Percentiles rank a stretch among this genome's conserved stretches.
Conservation (phyloP, 1,140 invertebrate species). For the Papilio aristodemus region DNA sequence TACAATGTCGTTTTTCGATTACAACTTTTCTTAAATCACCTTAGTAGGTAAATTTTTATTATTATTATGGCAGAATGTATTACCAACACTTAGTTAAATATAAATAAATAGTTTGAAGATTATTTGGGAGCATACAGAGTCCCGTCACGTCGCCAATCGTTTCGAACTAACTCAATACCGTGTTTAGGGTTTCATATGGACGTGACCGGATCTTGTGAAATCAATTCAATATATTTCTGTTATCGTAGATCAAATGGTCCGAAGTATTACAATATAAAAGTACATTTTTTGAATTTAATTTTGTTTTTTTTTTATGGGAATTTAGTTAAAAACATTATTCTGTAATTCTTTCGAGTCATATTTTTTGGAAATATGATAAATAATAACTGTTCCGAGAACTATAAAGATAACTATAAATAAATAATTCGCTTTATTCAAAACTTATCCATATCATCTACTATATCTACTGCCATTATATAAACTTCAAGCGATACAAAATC, state of each 20-base stretch:
- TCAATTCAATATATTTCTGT: conserved; percentile 12
- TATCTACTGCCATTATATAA: neutral
- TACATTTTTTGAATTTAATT: neutral
- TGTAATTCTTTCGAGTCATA: no score
- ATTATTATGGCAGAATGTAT: neutral
- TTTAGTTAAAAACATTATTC: no score
- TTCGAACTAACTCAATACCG: neutral
- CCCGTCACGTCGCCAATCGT: neutral
- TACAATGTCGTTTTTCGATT: no score
- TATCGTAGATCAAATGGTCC: neutral
- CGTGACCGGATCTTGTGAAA: conserved; percentile 13
- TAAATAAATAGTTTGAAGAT: conserved; percentile 1
- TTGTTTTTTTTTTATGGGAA: no score
- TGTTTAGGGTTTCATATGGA: conserved; percentile 1
- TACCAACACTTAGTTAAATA: neutral
- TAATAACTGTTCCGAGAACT: neutral
- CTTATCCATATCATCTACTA: no score
- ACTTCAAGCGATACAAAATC: neutral
- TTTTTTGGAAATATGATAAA: neutral
- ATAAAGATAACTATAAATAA: neutral
- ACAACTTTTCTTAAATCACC: no score
- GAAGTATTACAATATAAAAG: neutral
- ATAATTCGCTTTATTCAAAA: neutral
- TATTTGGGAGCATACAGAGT: neutral
- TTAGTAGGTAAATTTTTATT: neutral